Percentiles rank a stretch among this genome's conserved stretches.
These are phyloP conservation scores for Caenorhabditis japonica DNA, from an alignment of 2,888 invertebrate species.

Conservation along the genomic window DNA sequence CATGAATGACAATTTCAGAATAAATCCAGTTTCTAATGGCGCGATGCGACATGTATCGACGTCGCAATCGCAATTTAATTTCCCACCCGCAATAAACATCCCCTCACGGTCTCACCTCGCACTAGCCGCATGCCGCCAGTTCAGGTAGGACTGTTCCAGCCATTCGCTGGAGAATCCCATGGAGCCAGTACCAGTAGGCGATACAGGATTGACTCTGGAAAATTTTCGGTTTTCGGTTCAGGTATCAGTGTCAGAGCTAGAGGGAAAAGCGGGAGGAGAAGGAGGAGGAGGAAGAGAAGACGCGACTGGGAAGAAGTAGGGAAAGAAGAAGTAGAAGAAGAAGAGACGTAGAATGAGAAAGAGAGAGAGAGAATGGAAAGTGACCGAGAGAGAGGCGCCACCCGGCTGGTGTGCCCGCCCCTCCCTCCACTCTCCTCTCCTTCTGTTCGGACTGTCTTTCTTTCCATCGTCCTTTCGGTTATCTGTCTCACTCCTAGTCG, in stretches of 20 bases:
- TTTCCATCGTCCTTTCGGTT: slow-evolving; percentile 22
- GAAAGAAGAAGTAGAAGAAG: slow-evolving; percentile 8
- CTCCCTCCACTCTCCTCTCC: not conserved
- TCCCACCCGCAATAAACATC: too few relatives aligned
- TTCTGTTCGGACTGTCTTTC: not conserved
- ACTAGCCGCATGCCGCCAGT: slow-evolving; percentile 43
- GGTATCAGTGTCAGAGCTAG: slow-evolving; percentile 38
- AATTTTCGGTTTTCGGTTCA: too few relatives aligned
- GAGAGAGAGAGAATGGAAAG: slow-evolving; percentile 20
- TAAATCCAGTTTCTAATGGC: too few relatives aligned
- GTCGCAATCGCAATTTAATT: too few relatives aligned
- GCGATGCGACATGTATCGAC: too few relatives aligned
- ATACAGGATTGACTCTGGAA: slow-evolving; percentile 44
- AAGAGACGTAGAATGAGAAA: slow-evolving; percentile 27
- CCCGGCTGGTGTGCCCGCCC: slow-evolving; percentile 5
- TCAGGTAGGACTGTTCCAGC: slow-evolving; percentile 53
- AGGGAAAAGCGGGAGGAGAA: slow-evolving; percentile 15
- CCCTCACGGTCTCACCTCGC: slow-evolving; percentile 45
- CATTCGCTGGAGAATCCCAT: slow-evolving; percentile 56
- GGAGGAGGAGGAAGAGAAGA: slow-evolving; percentile 12
- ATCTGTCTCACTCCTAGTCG: slow-evolving; percentile 15
- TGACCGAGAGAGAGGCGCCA: slow-evolving; percentile 11
- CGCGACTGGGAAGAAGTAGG: slow-evolving; percentile 7
- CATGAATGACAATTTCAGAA: too few relatives aligned
- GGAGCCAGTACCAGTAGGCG: not conserved